Evolutionary conservation across 2,888 invertebrate species (phyloP), one percentile per base, ranked within the genome.

Genomic region (Lomographa bimaculata): DNA sequence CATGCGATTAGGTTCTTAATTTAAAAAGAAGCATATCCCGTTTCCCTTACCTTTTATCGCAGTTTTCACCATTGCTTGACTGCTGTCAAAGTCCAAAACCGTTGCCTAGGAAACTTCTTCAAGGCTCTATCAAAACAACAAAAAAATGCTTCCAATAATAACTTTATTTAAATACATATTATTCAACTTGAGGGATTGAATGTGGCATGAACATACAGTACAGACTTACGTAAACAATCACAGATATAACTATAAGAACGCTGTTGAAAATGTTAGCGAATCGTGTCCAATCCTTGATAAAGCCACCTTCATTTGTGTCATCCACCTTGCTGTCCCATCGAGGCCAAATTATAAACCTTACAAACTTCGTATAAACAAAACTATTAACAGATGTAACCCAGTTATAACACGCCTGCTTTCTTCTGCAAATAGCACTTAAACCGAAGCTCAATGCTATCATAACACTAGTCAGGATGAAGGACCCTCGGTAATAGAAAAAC

Each of bases 401-500:
- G 3, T 41, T 16, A 0, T 33, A 32, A 6, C 37, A 39, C 11
- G 16, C 10, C 4, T 9, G 6, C 3, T 24, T 14, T 5, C 24
- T 46, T n/a, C 9, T 33, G 29, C 36, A 44, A 10, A 52, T 6
- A 0, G 14, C 11, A 11, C 25, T 39, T 6, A 56, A 28, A 1
- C 36, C 3, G 23, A 34, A 39, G 10, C 43, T 46, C 5, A 46
- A 2, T 7, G 24, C 3, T 9, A 49, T 23, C 5, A 40, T 23
- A 5, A 36, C 26, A 11, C 33, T 21, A 1, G 46, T 50, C 18
- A 54, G 18, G n/a, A 53, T 23, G 6, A 52, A 16, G 9, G 56
- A 61, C 2, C 56, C 54, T 24, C 51, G 39, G 8, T 52, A 51
- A 19, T 45, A 57, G 5, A 54, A 25, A 3, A 62, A 23, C 10